A percentile compares a stretch with the other conserved stretches of the same genome.
phyloP scores from a whole-genome alignment of 2,797 vertebrate genomes.

The Tamandua tetradactyla region DNA sequence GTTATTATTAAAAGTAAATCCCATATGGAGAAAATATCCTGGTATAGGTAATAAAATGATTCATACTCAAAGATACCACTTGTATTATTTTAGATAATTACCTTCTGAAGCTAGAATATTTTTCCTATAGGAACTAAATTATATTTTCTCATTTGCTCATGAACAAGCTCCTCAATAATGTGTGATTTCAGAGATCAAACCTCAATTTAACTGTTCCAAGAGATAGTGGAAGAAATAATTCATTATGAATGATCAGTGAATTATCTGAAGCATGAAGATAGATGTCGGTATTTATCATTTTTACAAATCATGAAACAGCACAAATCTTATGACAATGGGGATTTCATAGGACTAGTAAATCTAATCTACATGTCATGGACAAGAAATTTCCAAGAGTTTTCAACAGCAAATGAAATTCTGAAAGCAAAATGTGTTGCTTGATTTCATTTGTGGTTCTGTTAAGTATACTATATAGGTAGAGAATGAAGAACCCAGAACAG shows the following conservation, averaged over 20 bases:
- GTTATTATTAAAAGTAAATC: background rate
- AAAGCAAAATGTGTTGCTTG: background rate
- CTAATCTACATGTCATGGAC: background rate
- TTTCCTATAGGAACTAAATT: background rate
- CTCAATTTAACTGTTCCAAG: background rate
- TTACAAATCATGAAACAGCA: background rate
- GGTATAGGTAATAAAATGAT: background rate
- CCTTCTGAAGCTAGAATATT: background rate
- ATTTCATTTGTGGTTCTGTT: background rate
- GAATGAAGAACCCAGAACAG: background rate
- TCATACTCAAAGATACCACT: background rate
- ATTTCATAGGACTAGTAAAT: background rate
- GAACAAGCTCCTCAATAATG: background rate
- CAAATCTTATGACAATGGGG: background rate
- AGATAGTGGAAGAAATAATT: background rate
- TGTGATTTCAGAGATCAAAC: constrained; percentile 9
- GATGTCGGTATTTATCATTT: background rate
- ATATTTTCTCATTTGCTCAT: background rate
- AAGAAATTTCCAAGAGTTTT: background rate
- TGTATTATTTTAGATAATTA: background rate
- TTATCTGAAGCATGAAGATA: background rate
- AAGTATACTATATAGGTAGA: background rate
- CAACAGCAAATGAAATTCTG: background rate
- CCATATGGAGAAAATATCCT: background rate
- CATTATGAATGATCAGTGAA: background rate